Conservation (phyloP, 1,140 invertebrate species). For the Drosophila prosaltans region DNA sequence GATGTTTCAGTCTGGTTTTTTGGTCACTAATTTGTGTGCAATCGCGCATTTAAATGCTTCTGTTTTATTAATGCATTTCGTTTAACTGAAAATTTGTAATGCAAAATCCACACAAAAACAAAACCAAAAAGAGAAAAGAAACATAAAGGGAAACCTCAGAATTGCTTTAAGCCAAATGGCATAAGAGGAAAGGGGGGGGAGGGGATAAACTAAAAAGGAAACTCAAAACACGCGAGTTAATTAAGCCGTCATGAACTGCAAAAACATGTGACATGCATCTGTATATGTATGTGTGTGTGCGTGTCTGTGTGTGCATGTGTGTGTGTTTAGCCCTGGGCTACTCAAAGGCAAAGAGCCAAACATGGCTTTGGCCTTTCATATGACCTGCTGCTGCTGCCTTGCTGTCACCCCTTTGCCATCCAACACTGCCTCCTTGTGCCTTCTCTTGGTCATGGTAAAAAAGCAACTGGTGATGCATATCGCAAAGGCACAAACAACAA, state of each 20-base stretch:
- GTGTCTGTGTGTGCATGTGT: constrained; percentile 4
- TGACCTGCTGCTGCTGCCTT: not conserved
- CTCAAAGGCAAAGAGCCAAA: constrained; percentile 59
- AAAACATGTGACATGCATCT: constrained; percentile 56
- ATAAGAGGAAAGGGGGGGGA: not conserved
- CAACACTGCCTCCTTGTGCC: not conserved
- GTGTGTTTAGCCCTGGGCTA: constrained; percentile 35
- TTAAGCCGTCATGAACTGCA: constrained; percentile 68
- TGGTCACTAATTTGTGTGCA: constrained; percentile 72
- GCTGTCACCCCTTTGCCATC: too few relatives aligned
- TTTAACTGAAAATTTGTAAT: constrained; percentile 52
- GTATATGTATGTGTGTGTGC: not conserved
- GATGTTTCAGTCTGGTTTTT: constrained; percentile 45
- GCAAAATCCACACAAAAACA: constrained; percentile 32
- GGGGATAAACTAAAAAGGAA: constrained; percentile 16
- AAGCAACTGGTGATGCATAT: constrained; percentile 64
- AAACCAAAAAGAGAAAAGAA: constrained; percentile 8
- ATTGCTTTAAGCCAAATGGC: constrained; percentile 12
- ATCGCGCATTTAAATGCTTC: constrained; percentile 69
- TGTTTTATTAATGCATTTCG: constrained; percentile 72
- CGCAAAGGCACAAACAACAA: constrained; percentile 25
- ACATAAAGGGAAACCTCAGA: constrained; percentile 17
- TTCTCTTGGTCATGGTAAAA: constrained; percentile 22
- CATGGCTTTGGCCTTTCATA: constrained; percentile 49
- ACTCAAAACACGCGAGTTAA: constrained; percentile 57